phyloP scores from a whole-genome alignment of 1,140 invertebrate species.

The Caenorhabditis brenneri region DNA sequence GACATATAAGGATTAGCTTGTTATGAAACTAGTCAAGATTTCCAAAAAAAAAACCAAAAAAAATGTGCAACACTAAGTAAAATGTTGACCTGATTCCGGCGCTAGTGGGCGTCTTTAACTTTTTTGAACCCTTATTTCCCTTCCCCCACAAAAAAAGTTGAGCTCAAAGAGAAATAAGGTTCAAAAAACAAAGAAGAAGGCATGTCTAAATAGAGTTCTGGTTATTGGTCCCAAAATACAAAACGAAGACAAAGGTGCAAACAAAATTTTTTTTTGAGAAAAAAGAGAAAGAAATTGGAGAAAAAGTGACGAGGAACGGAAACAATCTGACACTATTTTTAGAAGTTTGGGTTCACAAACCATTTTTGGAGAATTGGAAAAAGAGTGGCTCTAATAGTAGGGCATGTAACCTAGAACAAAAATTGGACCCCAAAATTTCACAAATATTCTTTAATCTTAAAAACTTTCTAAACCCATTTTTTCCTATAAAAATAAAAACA shows the following conservation, averaged over 20 bases:
- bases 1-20: too few species aligned
- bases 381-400: too few species aligned
- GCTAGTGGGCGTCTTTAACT: background rate
- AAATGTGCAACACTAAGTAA: too few species aligned
- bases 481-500: too few species aligned
- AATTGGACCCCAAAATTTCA: background rate
- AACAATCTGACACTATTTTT: background rate
- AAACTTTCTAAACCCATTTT: background rate
- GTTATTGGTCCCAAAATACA: background rate
- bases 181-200: background rate
- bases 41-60: too few species aligned
- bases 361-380: background rate
- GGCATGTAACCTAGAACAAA: too few species aligned
- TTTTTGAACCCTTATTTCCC: too few species aligned
- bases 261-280: too few species aligned
- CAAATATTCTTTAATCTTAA: background rate
- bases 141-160: too few species aligned
- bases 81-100: too few species aligned
- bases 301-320: background rate
- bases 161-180: background rate
- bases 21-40: too few species aligned
- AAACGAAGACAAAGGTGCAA: background rate
- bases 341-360: background rate
- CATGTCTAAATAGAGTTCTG: background rate
- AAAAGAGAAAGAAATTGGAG: background rate